Base-by-base conservation (phyloP, 2,888 invertebrate species). In the Platyscelio sp. region DNA sequence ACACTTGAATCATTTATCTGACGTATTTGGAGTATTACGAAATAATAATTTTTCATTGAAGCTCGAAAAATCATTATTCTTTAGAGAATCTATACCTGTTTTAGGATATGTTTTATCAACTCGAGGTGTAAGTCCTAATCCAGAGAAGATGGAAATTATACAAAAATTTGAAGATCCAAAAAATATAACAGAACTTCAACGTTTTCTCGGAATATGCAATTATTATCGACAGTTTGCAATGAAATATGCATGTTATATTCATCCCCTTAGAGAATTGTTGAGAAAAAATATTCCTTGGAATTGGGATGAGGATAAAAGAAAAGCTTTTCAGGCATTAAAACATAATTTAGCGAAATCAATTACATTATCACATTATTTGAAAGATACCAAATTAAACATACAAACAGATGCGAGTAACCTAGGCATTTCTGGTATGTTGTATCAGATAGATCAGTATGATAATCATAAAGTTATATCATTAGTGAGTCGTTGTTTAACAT, bases 111-210 rank as follows among this genome's bases (percentile, higher is more conserved):
- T 72, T 22, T 38, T 87, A 1, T 83, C 86, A 1, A 18, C 61
- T 2, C 13, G 68, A 0, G 79, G 86, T 0, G 46, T 86, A 3
- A 1, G 13, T 1, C 76, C 86, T 0, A 51, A 87, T 58, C 70
- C 76, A 7, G 72, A 85, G 27, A 83, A 87, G 49, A 22, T 89
- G 0, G 67, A 88, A n/a, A 83, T 88, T 0, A 90, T 92, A 24
- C 13, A 49, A 46, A 71, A 89, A 11, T 91, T 91, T 74, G 84
- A 88, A 38, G 33, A 58, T 11, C 91, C 91, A 0, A 56, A 63
- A 40, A 91, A 89, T 27, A 46, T 87, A 26, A 89, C 85, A 74
- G 83, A 91, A 51, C 58, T 91, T 43, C 88, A 56, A 89, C 86
- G 75, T 83, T 87, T 91, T 78, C 26, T 89, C 3, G 87, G 88